Conservation (phyloP, 2,888 invertebrate genomes). For the Tenthredo livida region DNA sequence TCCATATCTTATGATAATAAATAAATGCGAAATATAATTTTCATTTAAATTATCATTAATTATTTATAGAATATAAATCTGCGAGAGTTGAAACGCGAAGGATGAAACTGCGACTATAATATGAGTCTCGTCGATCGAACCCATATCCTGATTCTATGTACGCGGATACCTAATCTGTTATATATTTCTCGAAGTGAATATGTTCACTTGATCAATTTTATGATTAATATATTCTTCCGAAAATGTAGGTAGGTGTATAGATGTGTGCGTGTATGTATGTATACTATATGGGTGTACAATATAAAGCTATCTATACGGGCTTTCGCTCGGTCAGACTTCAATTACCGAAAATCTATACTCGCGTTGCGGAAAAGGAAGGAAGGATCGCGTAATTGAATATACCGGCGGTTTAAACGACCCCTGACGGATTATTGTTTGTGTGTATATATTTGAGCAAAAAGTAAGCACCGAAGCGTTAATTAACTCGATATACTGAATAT, state of each 20-base stretch:
- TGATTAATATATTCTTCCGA: not conserved
- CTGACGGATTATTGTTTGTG: slow-evolving; percentile 35
- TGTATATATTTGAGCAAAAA: slow-evolving; percentile 33
- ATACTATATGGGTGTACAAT: not conserved
- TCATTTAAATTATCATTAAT: not conserved
- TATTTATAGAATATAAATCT: not conserved
- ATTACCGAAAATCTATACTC: slow-evolving; percentile 44
- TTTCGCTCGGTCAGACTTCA: slow-evolving; percentile 46
- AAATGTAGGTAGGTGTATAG: not conserved
- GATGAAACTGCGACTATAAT: not conserved
- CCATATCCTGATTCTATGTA: not conserved
- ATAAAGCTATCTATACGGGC: not conserved
- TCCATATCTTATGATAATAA: too few relatives aligned
- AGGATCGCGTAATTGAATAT: slow-evolving; percentile 45
- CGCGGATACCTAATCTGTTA: not conserved
- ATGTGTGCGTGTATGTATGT: not conserved
- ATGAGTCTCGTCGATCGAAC: not conserved
- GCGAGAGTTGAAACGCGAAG: not conserved
- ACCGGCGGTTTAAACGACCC: slow-evolving; percentile 28
- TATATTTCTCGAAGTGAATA: not conserved
- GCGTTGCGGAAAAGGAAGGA: slow-evolving; percentile 8
- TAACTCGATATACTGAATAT: slow-evolving; percentile 47
- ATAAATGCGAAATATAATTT: not conserved
- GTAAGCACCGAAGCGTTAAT: slow-evolving; percentile 30
- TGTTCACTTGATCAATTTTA: not conserved